Percentiles rank a stretch among this genome's conserved stretches.
These are phyloP conservation scores for Drosophila sulfurigaster DNA, from an alignment of 1,140 invertebrate genomes.

Conservation along the genomic window DNA sequence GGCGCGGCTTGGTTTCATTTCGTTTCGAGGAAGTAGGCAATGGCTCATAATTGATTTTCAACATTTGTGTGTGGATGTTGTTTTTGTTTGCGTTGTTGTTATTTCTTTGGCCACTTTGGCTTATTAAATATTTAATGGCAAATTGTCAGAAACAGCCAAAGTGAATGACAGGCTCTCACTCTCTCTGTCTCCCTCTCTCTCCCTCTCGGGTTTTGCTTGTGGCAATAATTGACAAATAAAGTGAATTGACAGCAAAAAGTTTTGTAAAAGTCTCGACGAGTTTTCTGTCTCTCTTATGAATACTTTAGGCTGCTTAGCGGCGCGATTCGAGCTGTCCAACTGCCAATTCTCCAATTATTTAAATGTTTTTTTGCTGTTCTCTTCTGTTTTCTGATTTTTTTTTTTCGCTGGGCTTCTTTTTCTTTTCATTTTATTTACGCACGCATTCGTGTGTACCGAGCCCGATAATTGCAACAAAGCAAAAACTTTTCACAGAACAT, in stretches of 20 bases:
- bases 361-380: conserved; percentile 53
- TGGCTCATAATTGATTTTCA: conserved; percentile 70
- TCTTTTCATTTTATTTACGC: conserved; percentile 66
- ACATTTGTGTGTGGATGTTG: conserved; percentile 55
- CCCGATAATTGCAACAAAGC: conserved; percentile 77
- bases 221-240: conserved; percentile 69
- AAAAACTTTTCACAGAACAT: conserved; percentile 57
- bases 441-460: conserved; percentile 78
- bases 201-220: conserved; percentile 28
- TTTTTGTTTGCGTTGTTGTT: conserved; percentile 39
- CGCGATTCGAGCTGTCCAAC: conserved; percentile 24
- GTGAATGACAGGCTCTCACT: conserved; percentile 47
- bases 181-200: background rate
- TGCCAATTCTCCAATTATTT: conserved; percentile 71
- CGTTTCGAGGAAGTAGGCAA: conserved; percentile 6
- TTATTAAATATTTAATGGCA: conserved; percentile 79
- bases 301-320: conserved; percentile 51
- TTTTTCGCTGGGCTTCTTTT: conserved; percentile 13
- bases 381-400: conserved; percentile 4
- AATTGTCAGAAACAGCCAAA: conserved; percentile 68
- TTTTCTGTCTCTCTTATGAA: conserved; percentile 58
- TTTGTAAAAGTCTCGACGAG: conserved; percentile 35
- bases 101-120: conserved; percentile 66
- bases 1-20: background rate
- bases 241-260: conserved; percentile 53